Base-by-base conservation (phyloP, 2,888 invertebrate genomes). In the Trichopria drosophilae region DNA sequence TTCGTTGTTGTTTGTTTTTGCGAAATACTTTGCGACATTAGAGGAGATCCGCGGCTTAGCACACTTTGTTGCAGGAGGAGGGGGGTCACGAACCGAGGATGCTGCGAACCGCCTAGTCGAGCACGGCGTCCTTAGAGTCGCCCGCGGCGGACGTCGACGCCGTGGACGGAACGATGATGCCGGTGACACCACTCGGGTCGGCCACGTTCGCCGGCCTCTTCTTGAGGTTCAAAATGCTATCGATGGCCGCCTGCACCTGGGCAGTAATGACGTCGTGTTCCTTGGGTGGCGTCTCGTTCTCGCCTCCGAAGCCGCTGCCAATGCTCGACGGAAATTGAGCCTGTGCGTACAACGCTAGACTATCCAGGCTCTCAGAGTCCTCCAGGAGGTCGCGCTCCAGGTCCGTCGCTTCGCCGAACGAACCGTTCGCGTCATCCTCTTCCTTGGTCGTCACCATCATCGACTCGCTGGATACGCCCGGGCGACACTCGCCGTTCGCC, bases 171-270 rank as follows among this genome's bases (percentile, higher is more conserved):
- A 55, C 26, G 15, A 46, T 28, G 13, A 53, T 46, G 20, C 41
- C 53, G 4, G 20, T 44, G 29, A 43, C 36, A 5, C 41, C 15
- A n/a, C 46, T 48, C 31, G 57, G 51, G 15, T 60, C 29, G n/a
- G 42, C 55, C 31, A 66, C 57, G 13, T 63, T 69, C 37, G 67
- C 55, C 34, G 73, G 73, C 47, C 71, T 60, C 55, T 75, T 71
- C 68, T 86, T 86, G 61, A 87, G 77, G 75, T 87, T 87, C 55
- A 88, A 77, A 67, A 88, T 88, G 68, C 87, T 87, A 71, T 88
- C 87, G 64, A 88, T 88, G 57, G 88, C 88, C 67, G 85, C 87
- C 72, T 88, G 87, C 55, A 89, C 88, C 73, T 89, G 87, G 22
- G 86, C 84, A 60, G 85, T 86, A 52, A 87, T 85, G 63, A 85